Evolutionary conservation across 2,797 vertebrate species (phyloP).

Genomic region (Cheirogaleus major): DNA sequence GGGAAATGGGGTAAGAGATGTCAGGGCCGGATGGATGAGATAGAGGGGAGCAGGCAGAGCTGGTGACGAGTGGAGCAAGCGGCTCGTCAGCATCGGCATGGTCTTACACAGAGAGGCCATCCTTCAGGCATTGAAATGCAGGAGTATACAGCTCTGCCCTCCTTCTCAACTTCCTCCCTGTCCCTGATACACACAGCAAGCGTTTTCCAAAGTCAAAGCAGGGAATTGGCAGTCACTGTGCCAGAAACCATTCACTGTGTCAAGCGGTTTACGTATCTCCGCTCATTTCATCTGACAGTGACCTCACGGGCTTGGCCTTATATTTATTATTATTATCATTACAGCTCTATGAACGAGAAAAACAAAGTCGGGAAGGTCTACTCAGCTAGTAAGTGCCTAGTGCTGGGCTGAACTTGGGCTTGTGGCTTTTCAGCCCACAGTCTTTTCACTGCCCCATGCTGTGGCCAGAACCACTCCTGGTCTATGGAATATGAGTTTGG

Average conservation of each 20-base stretch:
- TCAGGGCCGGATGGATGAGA: neutral
- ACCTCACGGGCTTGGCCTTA: neutral
- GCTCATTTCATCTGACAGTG: neutral
- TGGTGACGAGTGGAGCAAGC: neutral
- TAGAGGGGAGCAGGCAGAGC: neutral
- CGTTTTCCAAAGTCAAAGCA: neutral
- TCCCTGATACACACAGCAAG: neutral
- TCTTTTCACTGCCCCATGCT: neutral
- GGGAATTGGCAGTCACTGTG: no score
- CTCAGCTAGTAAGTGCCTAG: neutral
- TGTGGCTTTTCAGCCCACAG: no score
- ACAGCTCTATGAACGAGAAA: neutral
- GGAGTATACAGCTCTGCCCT: neutral
- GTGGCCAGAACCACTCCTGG: neutral
- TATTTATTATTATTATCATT: neutral
- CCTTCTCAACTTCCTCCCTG: neutral
- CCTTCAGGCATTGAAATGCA: neutral
- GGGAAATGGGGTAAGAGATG: neutral
- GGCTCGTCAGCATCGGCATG: neutral
- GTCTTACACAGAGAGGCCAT: neutral
- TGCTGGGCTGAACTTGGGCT: neutral
- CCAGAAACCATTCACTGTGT: accelerated
- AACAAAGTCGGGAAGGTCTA: neutral
- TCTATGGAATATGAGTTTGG: neutral
- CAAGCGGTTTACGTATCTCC: neutral